phyloP scores from a whole-genome alignment of 2,113 vertebrate genomes.

The Acrocephalus kingi region DNA sequence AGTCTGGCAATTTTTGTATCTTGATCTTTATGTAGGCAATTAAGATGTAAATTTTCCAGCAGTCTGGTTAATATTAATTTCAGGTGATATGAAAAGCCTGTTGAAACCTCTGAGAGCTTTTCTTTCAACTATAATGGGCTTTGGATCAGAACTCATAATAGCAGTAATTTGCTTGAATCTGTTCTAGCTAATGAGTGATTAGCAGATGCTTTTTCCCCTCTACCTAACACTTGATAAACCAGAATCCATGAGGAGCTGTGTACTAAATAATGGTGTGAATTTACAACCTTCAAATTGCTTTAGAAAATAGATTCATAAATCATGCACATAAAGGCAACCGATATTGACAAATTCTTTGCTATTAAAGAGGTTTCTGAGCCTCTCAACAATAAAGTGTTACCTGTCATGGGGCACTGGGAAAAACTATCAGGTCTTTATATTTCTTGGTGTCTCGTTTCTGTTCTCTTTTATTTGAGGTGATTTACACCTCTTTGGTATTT shows the following conservation, averaged over 20 bases:
- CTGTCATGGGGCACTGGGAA: neutral
- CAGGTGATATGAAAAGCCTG: neutral
- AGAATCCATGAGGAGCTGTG: neutral
- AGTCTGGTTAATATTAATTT: neutral
- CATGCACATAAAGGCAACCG: neutral
- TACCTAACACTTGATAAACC: constrained; percentile 28
- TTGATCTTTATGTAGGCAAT: neutral
- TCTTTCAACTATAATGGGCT: neutral
- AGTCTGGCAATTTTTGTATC: neutral
- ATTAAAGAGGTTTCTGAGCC: neutral
- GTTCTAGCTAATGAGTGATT: constrained; percentile 47
- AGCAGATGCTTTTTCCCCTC: constrained; percentile 11
- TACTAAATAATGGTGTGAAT: constrained; percentile 19
- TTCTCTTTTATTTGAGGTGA: neutral
- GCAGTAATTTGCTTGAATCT: constrained; percentile 20
- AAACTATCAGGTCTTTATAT: constrained; percentile 8
- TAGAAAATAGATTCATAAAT: constrained; percentile 44
- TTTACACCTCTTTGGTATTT: neutral
- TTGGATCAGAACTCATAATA: constrained; percentile 19
- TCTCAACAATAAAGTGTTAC: constrained; percentile 12
- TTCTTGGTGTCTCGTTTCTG: neutral
- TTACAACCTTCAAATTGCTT: constrained; percentile 28
- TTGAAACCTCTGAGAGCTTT: neutral
- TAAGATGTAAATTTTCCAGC: neutral
- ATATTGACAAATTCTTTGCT: constrained; percentile 29